These are phyloP conservation scores for Argyrosomus regius DNA, from an alignment of 2,797 vertebrate species.

Conservation along the genomic window DNA sequence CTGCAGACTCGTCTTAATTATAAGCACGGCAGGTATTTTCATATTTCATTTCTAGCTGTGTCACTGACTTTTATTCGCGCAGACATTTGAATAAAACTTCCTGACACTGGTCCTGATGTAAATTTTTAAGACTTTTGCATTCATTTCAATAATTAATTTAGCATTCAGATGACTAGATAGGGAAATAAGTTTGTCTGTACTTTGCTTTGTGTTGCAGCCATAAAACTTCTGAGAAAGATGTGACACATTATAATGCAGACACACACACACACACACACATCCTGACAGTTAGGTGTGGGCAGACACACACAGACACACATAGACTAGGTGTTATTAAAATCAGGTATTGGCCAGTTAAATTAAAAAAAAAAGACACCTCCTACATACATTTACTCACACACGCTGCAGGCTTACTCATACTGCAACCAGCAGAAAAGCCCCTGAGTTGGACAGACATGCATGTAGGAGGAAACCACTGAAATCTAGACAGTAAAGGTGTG, in stretches of 20 bases:
- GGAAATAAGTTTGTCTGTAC: slow-evolving; percentile 31
- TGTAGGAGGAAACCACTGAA: slow-evolving; percentile 39
- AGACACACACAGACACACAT: slow-evolving; percentile 36
- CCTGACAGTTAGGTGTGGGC: slow-evolving; percentile 52
- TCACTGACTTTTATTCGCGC: background rate
- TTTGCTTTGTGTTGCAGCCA: slow-evolving; percentile 29
- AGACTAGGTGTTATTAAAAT: slow-evolving; percentile 54
- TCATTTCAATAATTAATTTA: slow-evolving; percentile 20
- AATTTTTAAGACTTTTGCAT: slow-evolving; percentile 11
- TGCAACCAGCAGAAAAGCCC: slow-evolving; percentile 62
- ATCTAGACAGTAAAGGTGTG: slow-evolving; percentile 29
- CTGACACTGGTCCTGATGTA: background rate
- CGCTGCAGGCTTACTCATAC: slow-evolving; percentile 60
- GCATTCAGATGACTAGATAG: slow-evolving; percentile 22
- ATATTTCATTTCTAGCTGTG: background rate
- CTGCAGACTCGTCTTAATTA: background rate
- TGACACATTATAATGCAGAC: background rate
- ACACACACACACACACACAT: slow-evolving; percentile 8
- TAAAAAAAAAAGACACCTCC: slow-evolving; percentile 25
- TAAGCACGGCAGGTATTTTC: background rate
- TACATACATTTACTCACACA: slow-evolving; percentile 16
- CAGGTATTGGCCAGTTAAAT: slow-evolving; percentile 42
- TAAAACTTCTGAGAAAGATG: slow-evolving; percentile 15
- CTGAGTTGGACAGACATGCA: slow-evolving; percentile 30
- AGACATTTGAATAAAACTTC: slow-evolving; percentile 24